Conservation (phyloP, 2,888 invertebrate genomes). For the Drosophila quinaria region DNA sequence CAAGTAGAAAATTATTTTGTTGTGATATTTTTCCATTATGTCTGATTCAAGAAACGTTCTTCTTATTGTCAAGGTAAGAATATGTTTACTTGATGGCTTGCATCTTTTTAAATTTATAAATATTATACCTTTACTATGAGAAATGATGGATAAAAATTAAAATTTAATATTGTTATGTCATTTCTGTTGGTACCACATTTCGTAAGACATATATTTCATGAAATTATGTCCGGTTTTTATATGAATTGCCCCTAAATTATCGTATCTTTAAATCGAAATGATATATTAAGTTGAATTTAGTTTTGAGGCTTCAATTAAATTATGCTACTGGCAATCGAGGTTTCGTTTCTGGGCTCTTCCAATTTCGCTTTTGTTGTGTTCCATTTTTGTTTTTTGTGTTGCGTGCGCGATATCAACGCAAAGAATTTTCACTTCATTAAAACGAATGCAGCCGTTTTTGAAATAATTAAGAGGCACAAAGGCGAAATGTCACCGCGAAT, state of each 20-base stretch:
- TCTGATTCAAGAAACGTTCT: too few relatives aligned
- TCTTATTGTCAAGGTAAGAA: too few relatives aligned
- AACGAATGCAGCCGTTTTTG: constrained; percentile 82
- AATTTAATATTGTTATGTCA: not conserved
- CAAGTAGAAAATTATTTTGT: too few relatives aligned
- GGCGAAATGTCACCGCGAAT: constrained; percentile 77
- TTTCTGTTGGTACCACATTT: not conserved
- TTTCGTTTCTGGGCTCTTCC: constrained; percentile 19
- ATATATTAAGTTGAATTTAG: constrained; percentile 24
- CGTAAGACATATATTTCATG: not conserved
- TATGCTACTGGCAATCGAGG: constrained; percentile 8
- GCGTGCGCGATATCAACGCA: constrained; percentile 82
- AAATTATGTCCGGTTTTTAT: not conserved
- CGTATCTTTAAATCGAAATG: constrained; percentile 26
- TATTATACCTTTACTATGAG: too few relatives aligned
- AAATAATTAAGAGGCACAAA: constrained; percentile 82
- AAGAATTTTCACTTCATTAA: constrained; percentile 85
- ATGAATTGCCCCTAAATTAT: constrained; percentile 7
- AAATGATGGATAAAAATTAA: too few relatives aligned
- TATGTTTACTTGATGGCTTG: too few relatives aligned
- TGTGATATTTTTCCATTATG: too few relatives aligned
- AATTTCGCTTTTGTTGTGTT: constrained; percentile 40
- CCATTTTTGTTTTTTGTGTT: constrained; percentile 58
- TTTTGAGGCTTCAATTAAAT: constrained; percentile 46
- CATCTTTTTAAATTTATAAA: too few relatives aligned